Evolutionary conservation across 2,797 vertebrate species (phyloP).

Genomic region (Alauda arvensis): DNA sequence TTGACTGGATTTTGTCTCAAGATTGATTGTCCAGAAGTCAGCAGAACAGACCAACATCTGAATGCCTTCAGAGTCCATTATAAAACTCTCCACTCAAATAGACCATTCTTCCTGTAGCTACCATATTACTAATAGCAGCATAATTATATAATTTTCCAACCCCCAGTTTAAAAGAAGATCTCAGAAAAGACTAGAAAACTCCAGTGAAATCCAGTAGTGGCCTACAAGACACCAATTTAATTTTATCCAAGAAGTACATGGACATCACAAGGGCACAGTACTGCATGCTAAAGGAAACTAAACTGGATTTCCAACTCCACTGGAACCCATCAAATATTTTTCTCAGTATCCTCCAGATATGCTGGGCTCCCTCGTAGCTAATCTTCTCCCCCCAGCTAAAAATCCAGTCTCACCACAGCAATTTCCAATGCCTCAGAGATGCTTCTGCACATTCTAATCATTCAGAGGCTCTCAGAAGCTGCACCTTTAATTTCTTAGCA

Average conservation of each 20-base stretch:
- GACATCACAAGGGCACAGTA: neutral
- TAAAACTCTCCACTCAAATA: constrained; percentile 13
- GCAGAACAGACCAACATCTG: neutral
- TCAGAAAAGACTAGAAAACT: constrained; percentile 6
- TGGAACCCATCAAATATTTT: neutral
- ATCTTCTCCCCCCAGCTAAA: neutral
- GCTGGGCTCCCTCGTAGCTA: neutral
- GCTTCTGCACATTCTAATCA: neutral
- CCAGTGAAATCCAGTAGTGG: constrained; percentile 2
- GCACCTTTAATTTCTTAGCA: neutral
- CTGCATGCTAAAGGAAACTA: constrained; percentile 1
- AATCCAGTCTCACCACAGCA: neutral
- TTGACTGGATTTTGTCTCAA: neutral
- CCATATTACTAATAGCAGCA: constrained; percentile 27
- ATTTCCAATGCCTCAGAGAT: neutral
- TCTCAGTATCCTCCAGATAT: neutral
- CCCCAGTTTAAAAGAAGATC: neutral
- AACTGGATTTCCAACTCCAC: neutral
- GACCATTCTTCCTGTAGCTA: constrained; percentile 1
- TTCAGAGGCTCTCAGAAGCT: neutral
- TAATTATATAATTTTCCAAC: constrained; percentile 29
- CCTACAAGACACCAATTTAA: neutral
- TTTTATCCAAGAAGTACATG: constrained; percentile 18
- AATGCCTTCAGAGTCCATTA: constrained; percentile 12
- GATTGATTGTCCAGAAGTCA: neutral